Base-by-base conservation (phyloP, 2,888 invertebrate genomes). In the Lymantria monacha region DNA sequence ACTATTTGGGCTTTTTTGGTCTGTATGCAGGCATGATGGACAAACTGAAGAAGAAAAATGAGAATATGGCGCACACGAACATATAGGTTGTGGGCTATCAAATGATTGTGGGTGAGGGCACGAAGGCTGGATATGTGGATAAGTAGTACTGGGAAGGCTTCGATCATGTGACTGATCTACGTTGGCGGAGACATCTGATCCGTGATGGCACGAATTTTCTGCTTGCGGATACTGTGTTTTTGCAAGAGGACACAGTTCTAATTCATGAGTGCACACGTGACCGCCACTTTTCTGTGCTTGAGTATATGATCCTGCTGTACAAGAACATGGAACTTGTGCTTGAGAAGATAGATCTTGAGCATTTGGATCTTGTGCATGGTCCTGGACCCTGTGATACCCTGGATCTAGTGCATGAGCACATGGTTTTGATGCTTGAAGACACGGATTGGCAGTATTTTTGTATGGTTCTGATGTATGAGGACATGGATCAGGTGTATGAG, bases 1-100 rank as follows among this genome's bases (percentile, higher is more conserved):
- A 8, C 22, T 5, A 22, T 3, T 22, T 22, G 22, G 40, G 9
- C 30, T 38, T 15, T 49, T 44, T 40, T 40, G 30, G 22, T 22
- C 22, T 22, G 22, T 38, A 15, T 30, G 33, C 22, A 33, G 30
- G 7, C 12, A 42, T 22, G 47, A 14, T 1, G 46, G 36, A 30
- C 42, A 48, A 11, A 33, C 12, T 3, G n/a, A 36, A 9, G 37
- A 8, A 36, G n/a, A 36, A 9, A 14, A 8, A 36, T 30, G 12
- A 11, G 53, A 52, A 7, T 55, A 42, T 10, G 51, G 42, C n/a
- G 13, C 31, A n/a, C 53, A 42, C 38, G 55, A 56, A n/a, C 43
- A 42, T 7, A 61, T 59, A 7, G 44, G 33, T 41, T 37, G 44
- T 9, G 42, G 45, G 0, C 48, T 46, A 30, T 22, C 22, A 22